Evolutionary conservation across 1,140 invertebrate genomes (phyloP).

Genomic region (Adoxophyes honmai): DNA sequence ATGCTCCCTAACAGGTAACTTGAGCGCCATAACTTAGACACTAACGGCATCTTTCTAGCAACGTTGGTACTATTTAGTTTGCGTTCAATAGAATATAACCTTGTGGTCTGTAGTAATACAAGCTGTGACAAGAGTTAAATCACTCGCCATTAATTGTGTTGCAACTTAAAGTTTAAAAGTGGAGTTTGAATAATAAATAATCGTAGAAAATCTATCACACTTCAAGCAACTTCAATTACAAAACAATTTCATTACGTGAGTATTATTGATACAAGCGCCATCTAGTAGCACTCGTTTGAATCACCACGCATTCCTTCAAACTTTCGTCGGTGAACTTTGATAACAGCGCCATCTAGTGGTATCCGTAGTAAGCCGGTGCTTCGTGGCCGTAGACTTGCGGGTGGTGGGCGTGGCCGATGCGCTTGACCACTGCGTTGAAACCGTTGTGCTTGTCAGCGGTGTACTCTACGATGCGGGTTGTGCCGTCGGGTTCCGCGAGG

Average conservation of each 20-base stretch:
- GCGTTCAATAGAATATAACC: background rate
- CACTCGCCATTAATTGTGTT: too few species aligned
- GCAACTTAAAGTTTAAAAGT: too few species aligned
- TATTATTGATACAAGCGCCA: too few species aligned
- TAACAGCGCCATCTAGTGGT: constrained; percentile 56
- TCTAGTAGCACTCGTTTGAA: too few species aligned
- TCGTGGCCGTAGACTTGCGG: constrained; percentile 58
- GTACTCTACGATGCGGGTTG: constrained; percentile 78
- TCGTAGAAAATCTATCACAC: too few species aligned
- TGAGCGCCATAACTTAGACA: constrained; percentile 7
- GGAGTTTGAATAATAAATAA: too few species aligned
- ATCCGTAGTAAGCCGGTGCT: constrained; percentile 43
- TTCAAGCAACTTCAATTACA: too few species aligned
- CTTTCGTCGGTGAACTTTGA: background rate
- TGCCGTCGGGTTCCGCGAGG: constrained; percentile 79
- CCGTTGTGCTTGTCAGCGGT: constrained; percentile 75
- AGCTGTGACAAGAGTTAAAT: too few species aligned
- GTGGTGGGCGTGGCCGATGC: constrained; percentile 74
- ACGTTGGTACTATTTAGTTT: constrained; percentile 1
- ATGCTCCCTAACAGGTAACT: constrained; percentile 8
- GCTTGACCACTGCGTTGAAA: constrained; percentile 76
- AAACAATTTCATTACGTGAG: too few species aligned
- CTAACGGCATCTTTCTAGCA: constrained; percentile 9
- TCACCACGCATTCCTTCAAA: too few species aligned
- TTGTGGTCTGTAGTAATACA: too few species aligned